phyloP scores from a whole-genome alignment of 1,140 invertebrate species.

The Diabrotica undecimpunctata region DNA sequence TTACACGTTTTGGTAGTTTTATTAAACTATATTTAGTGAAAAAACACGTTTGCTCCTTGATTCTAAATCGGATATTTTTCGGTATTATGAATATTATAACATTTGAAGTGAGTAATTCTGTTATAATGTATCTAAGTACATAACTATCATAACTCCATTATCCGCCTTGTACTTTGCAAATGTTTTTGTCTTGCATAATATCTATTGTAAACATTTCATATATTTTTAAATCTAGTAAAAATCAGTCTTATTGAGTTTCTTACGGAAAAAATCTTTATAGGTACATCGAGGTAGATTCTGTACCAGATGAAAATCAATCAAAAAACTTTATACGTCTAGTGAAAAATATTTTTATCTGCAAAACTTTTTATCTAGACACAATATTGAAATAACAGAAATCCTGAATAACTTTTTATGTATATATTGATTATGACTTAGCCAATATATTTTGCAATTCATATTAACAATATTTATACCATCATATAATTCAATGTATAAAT shows the following conservation, averaged over 20 bases:
- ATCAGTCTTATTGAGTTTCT: conserved; percentile 41
- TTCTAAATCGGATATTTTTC: too few species aligned
- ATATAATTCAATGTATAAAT: too few species aligned
- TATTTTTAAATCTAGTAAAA: conserved; percentile 37
- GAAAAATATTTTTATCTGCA: not conserved
- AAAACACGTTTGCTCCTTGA: too few species aligned
- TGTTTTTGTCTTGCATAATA: conserved; percentile 6
- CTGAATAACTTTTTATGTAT: too few species aligned
- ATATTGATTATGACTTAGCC: too few species aligned
- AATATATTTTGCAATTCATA: too few species aligned
- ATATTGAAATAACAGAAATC: too few species aligned
- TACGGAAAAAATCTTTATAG: conserved; percentile 25
- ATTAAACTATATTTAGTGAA: too few species aligned
- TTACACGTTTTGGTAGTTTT: too few species aligned
- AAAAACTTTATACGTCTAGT: not conserved
- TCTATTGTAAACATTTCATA: conserved; percentile 7
- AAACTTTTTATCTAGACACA: too few species aligned
- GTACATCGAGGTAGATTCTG: conserved; percentile 25
- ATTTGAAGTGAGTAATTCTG: not conserved
- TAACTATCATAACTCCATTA: not conserved
- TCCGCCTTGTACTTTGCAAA: conserved; percentile 4
- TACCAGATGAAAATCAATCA: not conserved
- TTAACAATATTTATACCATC: too few species aligned
- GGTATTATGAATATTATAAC: not conserved
- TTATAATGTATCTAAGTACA: too few species aligned